Evolutionary conservation across 1,140 invertebrate species (phyloP), one percentile per base, ranked within the genome.

Genomic region (Cydia pomonella): DNA sequence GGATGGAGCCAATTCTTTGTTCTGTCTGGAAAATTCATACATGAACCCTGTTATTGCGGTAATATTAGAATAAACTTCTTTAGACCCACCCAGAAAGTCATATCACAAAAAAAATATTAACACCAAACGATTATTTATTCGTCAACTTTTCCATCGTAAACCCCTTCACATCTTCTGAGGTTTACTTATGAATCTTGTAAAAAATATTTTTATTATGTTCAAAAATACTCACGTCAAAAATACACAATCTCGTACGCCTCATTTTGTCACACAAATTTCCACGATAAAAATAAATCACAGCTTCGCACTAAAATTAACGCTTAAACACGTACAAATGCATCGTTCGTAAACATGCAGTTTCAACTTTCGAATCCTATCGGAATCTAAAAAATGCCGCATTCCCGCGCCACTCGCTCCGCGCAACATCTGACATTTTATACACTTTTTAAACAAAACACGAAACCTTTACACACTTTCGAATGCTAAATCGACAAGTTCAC

Each of bases 311-410:
- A 75, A 75, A 72, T 64, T 73, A 76, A 79, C 75, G 76, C 71
- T 72, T 72, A 73, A 75, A 73, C 44, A 76, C 74, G 77, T 80
- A 86, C 79, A 80, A 80, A 82, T 74, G 81, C 78, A 78, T 80
- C 79, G 81, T 79, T 81, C 79, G 62, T 78, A 77, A 82, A 76
- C 59, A 82, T 82, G 77, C 79, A 79, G 77, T 78, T 74, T 76
- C 78, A 84, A 86, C 86, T 88, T 86, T 86, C 82, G 76, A 86
- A 84, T 77, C 84, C 78, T 86, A 86, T 81, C 79, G 81, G 80
- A 81, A 84, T 84, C 77, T 83, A 81, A 82, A 80, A 83, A 83
- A 83, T 80, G 82, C 82, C 63, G 71, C 64, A 79, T 82, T 83
- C 79, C 62, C 80, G 79, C 82, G 79, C 81, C 84, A 78, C 76